Evolutionary conservation across 2,797 vertebrate genomes (phyloP).

Genomic region (Heteromormyrus szaboi): DNA sequence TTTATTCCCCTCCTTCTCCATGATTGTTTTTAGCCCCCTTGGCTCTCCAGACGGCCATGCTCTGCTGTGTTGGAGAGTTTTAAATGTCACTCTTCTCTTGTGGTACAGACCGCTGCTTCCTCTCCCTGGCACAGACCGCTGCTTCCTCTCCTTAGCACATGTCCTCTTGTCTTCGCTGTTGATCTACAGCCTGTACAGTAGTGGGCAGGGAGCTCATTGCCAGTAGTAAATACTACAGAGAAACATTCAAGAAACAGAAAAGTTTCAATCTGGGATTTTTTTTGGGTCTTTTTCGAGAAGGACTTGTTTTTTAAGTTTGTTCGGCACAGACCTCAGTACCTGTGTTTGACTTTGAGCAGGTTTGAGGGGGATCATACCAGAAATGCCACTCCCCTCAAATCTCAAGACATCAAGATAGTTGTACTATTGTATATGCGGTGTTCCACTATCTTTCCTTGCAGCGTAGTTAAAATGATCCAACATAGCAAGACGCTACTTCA

Average conservation of each 20-base stretch:
- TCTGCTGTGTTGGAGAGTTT: neutral
- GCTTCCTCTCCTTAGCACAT: neutral
- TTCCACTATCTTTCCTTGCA: neutral
- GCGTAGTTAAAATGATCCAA: neutral
- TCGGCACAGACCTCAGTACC: neutral
- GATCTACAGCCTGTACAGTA: neutral
- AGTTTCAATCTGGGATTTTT: neutral
- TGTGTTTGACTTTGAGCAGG: neutral
- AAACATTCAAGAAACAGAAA: neutral
- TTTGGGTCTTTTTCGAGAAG: neutral
- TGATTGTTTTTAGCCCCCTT: neutral
- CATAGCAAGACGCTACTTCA: neutral
- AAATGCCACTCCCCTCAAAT: neutral
- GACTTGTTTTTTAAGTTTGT: neutral
- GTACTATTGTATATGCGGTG: neutral
- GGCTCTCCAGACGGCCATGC: neutral
- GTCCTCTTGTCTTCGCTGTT: neutral
- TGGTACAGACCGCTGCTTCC: neutral
- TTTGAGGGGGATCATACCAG: neutral
- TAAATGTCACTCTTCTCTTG: neutral
- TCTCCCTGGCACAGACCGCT: neutral
- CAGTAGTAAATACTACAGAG: neutral
- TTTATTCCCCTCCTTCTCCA: neutral
- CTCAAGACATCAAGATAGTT: neutral
- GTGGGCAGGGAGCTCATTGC: neutral